Evolutionary conservation across 2,113 vertebrate species (phyloP).

Genomic region (Amphiprion ocellaris): DNA sequence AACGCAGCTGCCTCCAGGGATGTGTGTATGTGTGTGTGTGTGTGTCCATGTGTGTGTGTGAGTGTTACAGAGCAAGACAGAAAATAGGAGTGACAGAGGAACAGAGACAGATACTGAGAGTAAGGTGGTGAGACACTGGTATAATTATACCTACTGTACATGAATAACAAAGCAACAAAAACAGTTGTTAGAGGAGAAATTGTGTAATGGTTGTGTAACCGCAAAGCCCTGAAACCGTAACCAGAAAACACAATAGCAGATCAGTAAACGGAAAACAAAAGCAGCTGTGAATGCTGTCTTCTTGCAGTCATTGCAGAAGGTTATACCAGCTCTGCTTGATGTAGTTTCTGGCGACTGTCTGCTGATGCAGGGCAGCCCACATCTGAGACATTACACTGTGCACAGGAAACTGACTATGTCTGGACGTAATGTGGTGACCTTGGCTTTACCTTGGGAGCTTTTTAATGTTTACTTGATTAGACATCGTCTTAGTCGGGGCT

Average conservation of each 20-base stretch:
- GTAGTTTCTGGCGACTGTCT: neutral
- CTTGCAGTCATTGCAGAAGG: slow-evolving; percentile 7
- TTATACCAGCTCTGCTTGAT: neutral
- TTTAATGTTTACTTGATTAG: neutral
- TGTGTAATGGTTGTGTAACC: neutral
- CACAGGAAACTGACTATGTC: slow-evolving; percentile 1
- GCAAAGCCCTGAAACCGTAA: neutral
- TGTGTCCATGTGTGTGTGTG: slow-evolving; percentile 7
- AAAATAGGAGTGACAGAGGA: slow-evolving; percentile 36
- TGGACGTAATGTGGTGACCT: neutral
- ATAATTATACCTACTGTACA: slow-evolving; percentile 42
- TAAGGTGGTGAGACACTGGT: slow-evolving; percentile 35
- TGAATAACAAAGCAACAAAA: slow-evolving; percentile 12
- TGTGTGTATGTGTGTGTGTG: slow-evolving; percentile 48
- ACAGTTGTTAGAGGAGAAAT: neutral
- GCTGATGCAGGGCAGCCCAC: neutral
- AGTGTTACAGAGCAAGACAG: slow-evolving; percentile 20
- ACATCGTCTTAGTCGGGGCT: neutral
- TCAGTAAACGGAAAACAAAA: slow-evolving; percentile 3
- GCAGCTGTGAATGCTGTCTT: neutral
- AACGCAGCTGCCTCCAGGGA: slow-evolving; percentile 72
- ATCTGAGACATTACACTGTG: neutral
- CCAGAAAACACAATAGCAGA: neutral
- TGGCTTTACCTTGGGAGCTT: neutral
- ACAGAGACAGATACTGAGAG: slow-evolving; percentile 23